Conservation (phyloP, 1,140 invertebrate species). For the Temnothorax longispinosus region DNA sequence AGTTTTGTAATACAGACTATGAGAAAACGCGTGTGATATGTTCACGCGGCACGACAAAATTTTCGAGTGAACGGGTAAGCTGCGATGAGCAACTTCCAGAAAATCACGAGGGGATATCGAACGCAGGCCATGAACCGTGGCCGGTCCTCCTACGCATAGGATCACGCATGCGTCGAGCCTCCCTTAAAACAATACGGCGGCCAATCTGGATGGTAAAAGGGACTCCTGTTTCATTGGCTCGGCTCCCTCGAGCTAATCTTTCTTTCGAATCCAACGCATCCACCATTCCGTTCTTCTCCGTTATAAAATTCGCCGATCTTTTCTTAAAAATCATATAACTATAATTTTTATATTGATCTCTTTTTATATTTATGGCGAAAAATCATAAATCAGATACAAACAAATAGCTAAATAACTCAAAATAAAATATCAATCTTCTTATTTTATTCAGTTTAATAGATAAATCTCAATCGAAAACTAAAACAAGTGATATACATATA, state of each 20-base stretch:
- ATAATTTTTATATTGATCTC: neutral
- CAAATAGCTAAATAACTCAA: neutral
- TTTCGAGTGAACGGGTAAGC: neutral
- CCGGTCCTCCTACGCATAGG: constrained; percentile 81
- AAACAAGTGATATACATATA: neutral
- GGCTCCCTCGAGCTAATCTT: constrained; percentile 80
- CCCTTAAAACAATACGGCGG: constrained; percentile 85
- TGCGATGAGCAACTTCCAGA: neutral
- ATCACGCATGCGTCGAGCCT: constrained; percentile 84
- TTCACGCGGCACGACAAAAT: neutral
- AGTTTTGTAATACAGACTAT: neutral
- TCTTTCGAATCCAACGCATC: constrained; percentile 62
- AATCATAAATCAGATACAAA: neutral
- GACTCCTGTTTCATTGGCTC: constrained; percentile 81
- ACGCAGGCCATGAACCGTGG: constrained; percentile 78
- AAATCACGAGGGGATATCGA: constrained; percentile 37
- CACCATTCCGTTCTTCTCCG: constrained; percentile 62
- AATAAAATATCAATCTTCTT: neutral
- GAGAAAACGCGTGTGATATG: neutral
- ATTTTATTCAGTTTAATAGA: neutral
- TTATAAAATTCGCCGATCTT: neutral
- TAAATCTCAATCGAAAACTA: neutral
- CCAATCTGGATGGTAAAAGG: constrained; percentile 85
- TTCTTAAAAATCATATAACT: neutral
- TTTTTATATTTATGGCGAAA: neutral